Percentiles rank a stretch among this genome's conserved stretches.
Evolutionary conservation across 92 coral and sea anemone species (phyloP).

Genomic region (Epizoanthus ramosus): DNA sequence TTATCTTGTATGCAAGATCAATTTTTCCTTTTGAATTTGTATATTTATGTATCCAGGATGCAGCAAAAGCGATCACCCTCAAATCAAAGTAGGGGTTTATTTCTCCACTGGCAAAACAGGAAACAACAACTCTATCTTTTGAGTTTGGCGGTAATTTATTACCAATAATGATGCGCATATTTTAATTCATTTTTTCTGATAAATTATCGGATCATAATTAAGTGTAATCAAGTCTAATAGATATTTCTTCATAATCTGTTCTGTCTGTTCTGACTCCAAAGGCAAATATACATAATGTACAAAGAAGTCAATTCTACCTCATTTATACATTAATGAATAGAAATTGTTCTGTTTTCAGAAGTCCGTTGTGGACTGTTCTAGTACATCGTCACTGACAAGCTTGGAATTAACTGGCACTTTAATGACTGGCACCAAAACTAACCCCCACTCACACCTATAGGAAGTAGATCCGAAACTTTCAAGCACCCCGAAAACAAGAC

Average conservation of each 20-base stretch:
- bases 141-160: conserved; percentile 26
- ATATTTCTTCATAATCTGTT: conserved; percentile 39
- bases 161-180: conserved; percentile 5
- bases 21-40: too few species aligned
- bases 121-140: background rate
- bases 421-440: too few species aligned
- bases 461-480: too few species aligned
- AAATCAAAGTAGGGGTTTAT: too few species aligned
- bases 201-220: conserved; percentile 36
- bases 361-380: background rate
- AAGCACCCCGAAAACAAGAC: too few species aligned
- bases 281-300: conserved; percentile 29
- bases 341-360: background rate
- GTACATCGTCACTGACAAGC: background rate
- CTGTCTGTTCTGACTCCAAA: conserved; percentile 21
- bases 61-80: too few species aligned
- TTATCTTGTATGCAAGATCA: too few species aligned
- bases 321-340: conserved; percentile 17
- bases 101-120: too few species aligned
- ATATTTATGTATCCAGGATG: too few species aligned
- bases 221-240: conserved; percentile 41
- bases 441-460: too few species aligned
- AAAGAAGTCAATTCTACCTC: background rate
- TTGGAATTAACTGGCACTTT: conserved; percentile 5
- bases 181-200: conserved; percentile 38